A percentile compares a stretch with the other conserved stretches of the same genome.
Evolutionary conservation across 1,140 invertebrate genomes (phyloP).

Genomic region (Temnothorax nylanderi): DNA sequence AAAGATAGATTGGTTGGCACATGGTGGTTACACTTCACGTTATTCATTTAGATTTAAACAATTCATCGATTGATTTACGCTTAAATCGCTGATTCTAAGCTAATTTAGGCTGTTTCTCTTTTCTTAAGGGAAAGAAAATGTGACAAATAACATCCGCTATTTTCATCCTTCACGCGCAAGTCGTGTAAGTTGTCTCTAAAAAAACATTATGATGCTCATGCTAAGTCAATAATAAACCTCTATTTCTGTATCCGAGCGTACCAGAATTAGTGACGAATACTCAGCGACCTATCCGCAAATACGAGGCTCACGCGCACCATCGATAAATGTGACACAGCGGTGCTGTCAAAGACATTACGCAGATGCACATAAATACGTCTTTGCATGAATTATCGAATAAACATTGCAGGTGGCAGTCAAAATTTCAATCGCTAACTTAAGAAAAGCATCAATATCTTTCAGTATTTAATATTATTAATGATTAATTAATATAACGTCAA

Average conservation of each 20-base stretch:
- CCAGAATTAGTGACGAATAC: constrained; percentile 41
- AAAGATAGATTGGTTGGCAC: neutral
- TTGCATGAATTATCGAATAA: constrained; percentile 38
- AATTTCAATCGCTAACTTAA: neutral
- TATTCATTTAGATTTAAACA: neutral
- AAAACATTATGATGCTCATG: constrained; percentile 23
- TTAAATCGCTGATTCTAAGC: neutral
- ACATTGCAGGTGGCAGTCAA: neutral
- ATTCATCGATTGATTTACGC: neutral
- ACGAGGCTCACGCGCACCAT: constrained; percentile 9
- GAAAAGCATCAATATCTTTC: neutral
- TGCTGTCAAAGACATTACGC: constrained; percentile 25
- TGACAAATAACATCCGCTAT: constrained; percentile 21
- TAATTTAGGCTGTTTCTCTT: neutral
- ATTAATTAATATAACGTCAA: too few relatives aligned
- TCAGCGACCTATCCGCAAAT: constrained; percentile 24
- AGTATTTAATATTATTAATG: too few relatives aligned
- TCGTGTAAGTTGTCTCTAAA: constrained; percentile 7
- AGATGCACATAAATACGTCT: constrained; percentile 20
- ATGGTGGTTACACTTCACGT: neutral
- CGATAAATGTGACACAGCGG: constrained; percentile 31
- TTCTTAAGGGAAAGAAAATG: constrained; percentile 16
- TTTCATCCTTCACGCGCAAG: constrained; percentile 8
- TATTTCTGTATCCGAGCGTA: constrained; percentile 31
- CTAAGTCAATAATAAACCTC: constrained; percentile 35